Conservation (phyloP, 2,797 vertebrate species). For the Myotis findleyi region DNA sequence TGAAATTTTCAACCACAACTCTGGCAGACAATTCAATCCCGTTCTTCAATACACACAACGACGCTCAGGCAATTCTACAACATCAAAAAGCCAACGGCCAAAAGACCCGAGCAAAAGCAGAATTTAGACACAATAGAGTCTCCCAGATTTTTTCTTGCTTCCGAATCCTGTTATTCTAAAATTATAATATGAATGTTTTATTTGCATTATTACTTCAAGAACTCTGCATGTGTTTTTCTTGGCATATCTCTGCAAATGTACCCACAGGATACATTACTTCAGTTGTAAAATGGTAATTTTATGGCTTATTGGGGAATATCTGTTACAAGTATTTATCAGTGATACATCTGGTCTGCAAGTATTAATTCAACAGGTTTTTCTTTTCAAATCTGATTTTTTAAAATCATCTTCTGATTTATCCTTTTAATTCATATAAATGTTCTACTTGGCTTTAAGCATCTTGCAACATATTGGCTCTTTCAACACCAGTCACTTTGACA, state of each 20-base stretch:
- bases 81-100: conserved; percentile 15
- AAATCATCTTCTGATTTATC: conserved; percentile 63
- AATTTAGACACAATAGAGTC: conserved; percentile 37
- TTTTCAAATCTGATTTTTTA: conserved; percentile 57
- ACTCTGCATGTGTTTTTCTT: conserved; percentile 61
- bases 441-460: conserved; percentile 68
- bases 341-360: conserved; percentile 59
- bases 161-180: background rate
- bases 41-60: background rate
- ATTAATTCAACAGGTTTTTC: conserved; percentile 69
- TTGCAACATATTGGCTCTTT: conserved; percentile 80
- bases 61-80: background rate
- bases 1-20: background rate
- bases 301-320: conserved; percentile 71
- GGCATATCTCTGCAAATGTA: conserved; percentile 64
- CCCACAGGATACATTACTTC: conserved; percentile 67
- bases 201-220: conserved; percentile 34
- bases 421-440: conserved; percentile 75
- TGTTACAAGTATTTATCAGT: conserved; percentile 70
- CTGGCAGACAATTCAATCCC: background rate
- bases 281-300: conserved; percentile 71
- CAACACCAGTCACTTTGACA: conserved; percentile 78
- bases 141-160: conserved; percentile 49
- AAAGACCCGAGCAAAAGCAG: conserved; percentile 10
- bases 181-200: conserved; percentile 63